Evolutionary conservation across 2,888 invertebrate species (phyloP), one percentile per base, ranked within the genome.

Genomic region (Drosophila austrosaltans): DNA sequence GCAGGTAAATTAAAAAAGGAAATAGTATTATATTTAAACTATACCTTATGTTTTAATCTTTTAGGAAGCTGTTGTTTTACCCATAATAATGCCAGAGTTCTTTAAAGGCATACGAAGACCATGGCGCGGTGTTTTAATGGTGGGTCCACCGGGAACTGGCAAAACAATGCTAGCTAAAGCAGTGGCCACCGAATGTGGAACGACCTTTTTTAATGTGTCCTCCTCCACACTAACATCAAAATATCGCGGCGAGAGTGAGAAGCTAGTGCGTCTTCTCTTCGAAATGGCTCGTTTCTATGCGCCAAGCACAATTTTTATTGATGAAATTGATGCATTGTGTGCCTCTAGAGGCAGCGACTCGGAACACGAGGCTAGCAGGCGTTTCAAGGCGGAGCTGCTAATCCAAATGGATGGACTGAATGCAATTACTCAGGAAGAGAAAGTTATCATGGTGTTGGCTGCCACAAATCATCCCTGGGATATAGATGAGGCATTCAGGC

Each of bases 391-490:
- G 0, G 97, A 98, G 90, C 93, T 98, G 12, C 94, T 98, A 3
- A 96, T 97, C 84, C 97, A 98, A 93, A 98, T 98, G 97, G 98
- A 98, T 90, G 98, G 97, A 3, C 93, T 96, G 6, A 95, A 95
- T 82, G 95, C 95, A 8, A 93, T 93, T 61, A 93, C 94, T 93
- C 95, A 92, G 91, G 94, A 93, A 72, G 94, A 94, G 63, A 95
- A 95, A 88, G 93, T 95, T 25, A 96, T 98, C 28, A 97, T 97
- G 96, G 97, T 98, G 16, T 91, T 98, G 77, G 97, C 97, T 0
- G 97, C 98, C 5, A 98, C 97, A 0, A 98, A 98, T 92, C 97
- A 97, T 90, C 97, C 98, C 0, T 97, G 97, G 97, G 97, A 97
- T 89, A 95, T 98, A 77, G 97, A 97, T 89, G 97, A 97, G 88